Percentiles rank a stretch among this genome's conserved stretches.
These are phyloP conservation scores for Herpetotheres cachinnans DNA, from an alignment of 2,113 vertebrate species.

Conservation along the genomic window DNA sequence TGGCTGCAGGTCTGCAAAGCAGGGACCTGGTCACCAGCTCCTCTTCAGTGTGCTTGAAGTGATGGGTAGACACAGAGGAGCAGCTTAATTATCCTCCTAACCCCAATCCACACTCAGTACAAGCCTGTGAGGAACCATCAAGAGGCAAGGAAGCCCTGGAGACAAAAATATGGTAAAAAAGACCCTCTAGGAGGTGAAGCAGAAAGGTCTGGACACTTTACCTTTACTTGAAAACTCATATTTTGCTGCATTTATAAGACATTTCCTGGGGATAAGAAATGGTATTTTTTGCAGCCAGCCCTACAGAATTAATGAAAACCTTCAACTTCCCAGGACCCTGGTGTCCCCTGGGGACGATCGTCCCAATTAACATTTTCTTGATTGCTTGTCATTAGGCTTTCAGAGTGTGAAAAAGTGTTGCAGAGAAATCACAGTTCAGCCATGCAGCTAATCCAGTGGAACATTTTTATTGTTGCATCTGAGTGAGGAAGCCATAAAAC, in stretches of 20 bases:
- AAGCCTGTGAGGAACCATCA: not conserved
- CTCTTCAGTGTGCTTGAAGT: not conserved
- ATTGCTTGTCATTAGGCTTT: slow-evolving; percentile 57
- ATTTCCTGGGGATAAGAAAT: not conserved
- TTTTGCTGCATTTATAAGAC: not conserved
- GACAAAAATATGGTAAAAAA: not conserved
- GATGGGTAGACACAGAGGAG: not conserved
- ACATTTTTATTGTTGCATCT: slow-evolving; percentile 59
- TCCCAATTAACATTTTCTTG: slow-evolving; percentile 64
- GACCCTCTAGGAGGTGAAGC: not conserved
- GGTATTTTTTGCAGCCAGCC: not conserved
- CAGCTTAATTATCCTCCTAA: not conserved
- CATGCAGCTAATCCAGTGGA: slow-evolving; percentile 50
- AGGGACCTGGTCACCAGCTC: not conserved
- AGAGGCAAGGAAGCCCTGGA: not conserved
- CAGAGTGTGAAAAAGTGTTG: slow-evolving; percentile 42
- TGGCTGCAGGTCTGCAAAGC: not conserved
- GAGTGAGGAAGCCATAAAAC: slow-evolving; percentile 41
- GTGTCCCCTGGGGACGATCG: not conserved
- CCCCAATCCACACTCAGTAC: not conserved
- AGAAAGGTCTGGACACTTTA: not conserved
- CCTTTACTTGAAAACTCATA: slow-evolving; percentile 1
- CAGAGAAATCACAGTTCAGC: slow-evolving; percentile 58
- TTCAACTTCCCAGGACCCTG: slow-evolving; percentile 32
- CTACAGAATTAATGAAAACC: slow-evolving; percentile 31